Conservation (phyloP, 2,888 invertebrate genomes). For the Dasysyrphus albostriatus region DNA sequence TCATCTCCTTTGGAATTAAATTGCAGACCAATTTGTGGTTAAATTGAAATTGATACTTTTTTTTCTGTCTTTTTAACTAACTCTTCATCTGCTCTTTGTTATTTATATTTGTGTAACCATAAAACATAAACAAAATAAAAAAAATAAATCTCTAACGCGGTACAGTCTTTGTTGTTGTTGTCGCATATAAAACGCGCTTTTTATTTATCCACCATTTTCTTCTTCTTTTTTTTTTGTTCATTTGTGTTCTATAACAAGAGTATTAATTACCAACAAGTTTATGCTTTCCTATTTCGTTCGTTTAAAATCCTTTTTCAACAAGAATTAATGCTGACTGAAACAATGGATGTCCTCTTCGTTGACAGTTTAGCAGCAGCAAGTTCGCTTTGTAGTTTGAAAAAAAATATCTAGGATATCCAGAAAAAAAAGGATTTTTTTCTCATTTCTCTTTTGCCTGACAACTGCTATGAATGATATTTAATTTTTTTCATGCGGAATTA, state of each 20-base stretch:
- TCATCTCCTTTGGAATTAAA: constrained; percentile 27
- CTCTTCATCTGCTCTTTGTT: constrained; percentile 8
- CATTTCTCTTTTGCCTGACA: constrained; percentile 52
- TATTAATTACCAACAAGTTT: constrained; percentile 59
- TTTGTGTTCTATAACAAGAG: not conserved
- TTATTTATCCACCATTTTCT: constrained; percentile 13
- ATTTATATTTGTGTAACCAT: not conserved
- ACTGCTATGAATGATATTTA: constrained; percentile 44
- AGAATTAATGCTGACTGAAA: constrained; percentile 42
- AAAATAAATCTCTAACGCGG: not conserved
- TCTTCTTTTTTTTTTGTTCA: not conserved
- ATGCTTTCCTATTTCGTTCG: constrained; percentile 32
- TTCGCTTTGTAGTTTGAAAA: constrained; percentile 23
- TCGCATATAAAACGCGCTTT: constrained; percentile 17
- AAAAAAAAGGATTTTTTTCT: constrained; percentile 21
- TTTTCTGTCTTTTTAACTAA: not conserved
- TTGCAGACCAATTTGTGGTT: constrained; percentile 59
- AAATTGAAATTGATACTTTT: constrained; percentile 56
- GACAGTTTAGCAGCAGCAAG: constrained; percentile 49
- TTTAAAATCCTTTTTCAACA: constrained; percentile 34
- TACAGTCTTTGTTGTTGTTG: constrained; percentile 16
- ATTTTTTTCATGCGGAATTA: constrained; percentile 60
- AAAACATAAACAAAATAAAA: not conserved
- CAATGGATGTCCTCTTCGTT: constrained; percentile 55
- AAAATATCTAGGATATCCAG: not conserved